phyloP scores from a whole-genome alignment of 2,888 invertebrate species.

The Frankliniella fusca region DNA sequence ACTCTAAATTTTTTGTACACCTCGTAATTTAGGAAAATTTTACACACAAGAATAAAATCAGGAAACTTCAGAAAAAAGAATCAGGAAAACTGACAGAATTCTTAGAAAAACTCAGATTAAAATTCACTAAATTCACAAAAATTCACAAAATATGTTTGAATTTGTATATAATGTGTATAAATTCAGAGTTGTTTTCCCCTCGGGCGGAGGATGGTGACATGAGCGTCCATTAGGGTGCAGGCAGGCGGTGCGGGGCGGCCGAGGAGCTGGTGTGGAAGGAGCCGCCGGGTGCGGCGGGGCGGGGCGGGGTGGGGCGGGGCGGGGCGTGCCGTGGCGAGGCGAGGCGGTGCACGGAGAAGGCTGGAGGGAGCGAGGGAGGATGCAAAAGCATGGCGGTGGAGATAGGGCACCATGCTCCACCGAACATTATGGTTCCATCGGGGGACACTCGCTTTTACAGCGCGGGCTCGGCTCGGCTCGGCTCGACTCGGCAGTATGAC shows the following conservation, averaged over 20 bases:
- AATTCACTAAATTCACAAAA: too few relatives aligned
- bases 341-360: background rate
- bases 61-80: too few relatives aligned
- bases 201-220: too few relatives aligned
- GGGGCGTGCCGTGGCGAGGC: background rate
- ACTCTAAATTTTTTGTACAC: too few relatives aligned
- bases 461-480: background rate
- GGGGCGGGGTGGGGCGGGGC: background rate
- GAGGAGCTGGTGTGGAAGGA: background rate
- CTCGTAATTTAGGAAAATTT: too few relatives aligned
- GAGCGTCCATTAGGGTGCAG: background rate
- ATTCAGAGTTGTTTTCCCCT: too few relatives aligned
- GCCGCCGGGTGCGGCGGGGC: background rate
- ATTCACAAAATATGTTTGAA: too few relatives aligned
- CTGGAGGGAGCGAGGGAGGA: background rate
- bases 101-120: too few relatives aligned
- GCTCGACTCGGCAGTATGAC: background rate
- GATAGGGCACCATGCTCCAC: background rate
- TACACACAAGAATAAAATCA: too few relatives aligned
- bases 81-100: too few relatives aligned
- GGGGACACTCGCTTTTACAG: constrained; percentile 22
- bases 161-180: too few relatives aligned
- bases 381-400: background rate
- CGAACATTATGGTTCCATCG: constrained; percentile 26
- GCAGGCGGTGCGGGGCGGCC: background rate